phyloP scores from a whole-genome alignment of 2,113 vertebrate genomes.

The Channa maculata region DNA sequence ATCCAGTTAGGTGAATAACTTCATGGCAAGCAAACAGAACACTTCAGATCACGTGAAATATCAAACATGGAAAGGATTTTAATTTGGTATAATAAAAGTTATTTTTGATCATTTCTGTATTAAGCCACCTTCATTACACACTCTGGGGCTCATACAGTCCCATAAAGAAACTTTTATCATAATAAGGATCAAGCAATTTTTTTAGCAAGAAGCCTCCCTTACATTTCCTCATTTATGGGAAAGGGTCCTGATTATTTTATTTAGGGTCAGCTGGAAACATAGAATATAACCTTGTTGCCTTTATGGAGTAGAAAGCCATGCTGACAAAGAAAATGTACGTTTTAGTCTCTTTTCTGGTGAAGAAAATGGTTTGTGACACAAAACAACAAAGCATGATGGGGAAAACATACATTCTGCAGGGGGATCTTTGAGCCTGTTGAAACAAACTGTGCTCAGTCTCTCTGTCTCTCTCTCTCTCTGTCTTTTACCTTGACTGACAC shows the following conservation, averaged over 20 bases:
- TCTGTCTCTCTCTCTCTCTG: slow-evolving; percentile 12
- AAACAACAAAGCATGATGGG: not conserved
- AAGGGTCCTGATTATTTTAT: not conserved
- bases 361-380: slow-evolving; percentile 17
- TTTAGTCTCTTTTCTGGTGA: slow-evolving; percentile 3
- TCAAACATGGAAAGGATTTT: too few relatives aligned
- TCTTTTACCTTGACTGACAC: slow-evolving; percentile 39
- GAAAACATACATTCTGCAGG: not conserved
- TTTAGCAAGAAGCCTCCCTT: not conserved
- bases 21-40: too few relatives aligned
- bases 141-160: not conserved
- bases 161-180: too few relatives aligned
- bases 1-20: too few relatives aligned
- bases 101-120: not conserved
- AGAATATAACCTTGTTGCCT: slow-evolving; percentile 22
- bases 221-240: too few relatives aligned
- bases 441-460: not conserved
- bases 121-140: not conserved
- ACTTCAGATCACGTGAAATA: too few relatives aligned
- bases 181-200: too few relatives aligned
- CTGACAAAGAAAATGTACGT: slow-evolving; percentile 24
- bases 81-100: not conserved
- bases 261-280: slow-evolving; percentile 2
- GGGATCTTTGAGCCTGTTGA: not conserved
- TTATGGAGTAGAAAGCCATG: slow-evolving; percentile 11